Evolutionary conservation across 2,888 invertebrate species (phyloP).

Genomic region (Elgonia sp.): DNA sequence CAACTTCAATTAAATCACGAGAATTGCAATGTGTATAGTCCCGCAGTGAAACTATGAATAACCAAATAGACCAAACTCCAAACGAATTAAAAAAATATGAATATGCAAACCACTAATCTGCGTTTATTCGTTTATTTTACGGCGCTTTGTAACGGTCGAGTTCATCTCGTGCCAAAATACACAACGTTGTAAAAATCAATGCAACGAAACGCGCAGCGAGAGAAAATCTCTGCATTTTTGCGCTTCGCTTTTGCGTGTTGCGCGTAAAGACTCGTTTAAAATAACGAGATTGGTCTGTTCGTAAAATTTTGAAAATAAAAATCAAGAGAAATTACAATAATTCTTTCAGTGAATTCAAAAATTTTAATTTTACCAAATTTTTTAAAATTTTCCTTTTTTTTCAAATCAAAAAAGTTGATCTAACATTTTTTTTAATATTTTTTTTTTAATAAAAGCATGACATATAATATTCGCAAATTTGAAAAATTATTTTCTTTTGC

Average conservation of each 20-base stretch:
- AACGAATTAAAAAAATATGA: conserved; percentile 57
- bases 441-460: too few relatives aligned
- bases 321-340: background rate
- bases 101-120: conserved; percentile 39
- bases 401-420: too few relatives aligned
- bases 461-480: background rate
- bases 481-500: background rate
- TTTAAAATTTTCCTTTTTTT: too few relatives aligned
- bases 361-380: too few relatives aligned
- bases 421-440: too few relatives aligned
- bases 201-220: conserved; percentile 7
- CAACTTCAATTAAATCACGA: background rate
- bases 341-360: too few relatives aligned
- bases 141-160: conserved; percentile 42
- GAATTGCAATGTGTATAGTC: background rate
- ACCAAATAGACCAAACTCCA: background rate
- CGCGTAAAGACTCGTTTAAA: background rate
- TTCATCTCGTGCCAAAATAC: conserved; percentile 33
- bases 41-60: conserved; percentile 32
- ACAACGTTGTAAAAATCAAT: conserved; percentile 51
- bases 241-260: conserved; percentile 17
- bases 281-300: background rate
- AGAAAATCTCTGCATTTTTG: background rate
- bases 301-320: background rate
- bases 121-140: conserved; percentile 42